Base-by-base conservation (phyloP, 2,113 vertebrate species). In the Pelobates fuscus region DNA sequence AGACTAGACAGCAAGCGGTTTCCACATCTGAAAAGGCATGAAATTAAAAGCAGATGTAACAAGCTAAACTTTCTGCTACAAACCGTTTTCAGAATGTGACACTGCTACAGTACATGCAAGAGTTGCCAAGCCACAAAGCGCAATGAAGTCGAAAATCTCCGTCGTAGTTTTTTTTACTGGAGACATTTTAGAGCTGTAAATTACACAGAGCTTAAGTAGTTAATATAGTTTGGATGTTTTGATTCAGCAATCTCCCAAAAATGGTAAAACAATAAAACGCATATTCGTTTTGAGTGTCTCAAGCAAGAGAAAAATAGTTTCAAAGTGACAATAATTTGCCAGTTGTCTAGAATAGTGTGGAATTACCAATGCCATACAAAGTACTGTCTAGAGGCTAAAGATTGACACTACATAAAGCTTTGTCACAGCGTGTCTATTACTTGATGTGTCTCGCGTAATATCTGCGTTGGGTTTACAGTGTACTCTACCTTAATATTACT, bases 1-100 rank as follows among this genome's bases (percentile, higher is more conserved):
- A 32, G 23, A 18, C 18, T 37, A 70, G 55, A 55, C 57, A 71
- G 43, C 12, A 15, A 71, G 57, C 59, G 55, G 18, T 41, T 59
- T 71, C 44, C 55, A 60, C 24, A 15, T 71, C 37, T 32, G 21
- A 63, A 23, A 54, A 93, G 91, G 91, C 84, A 37, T 80, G 80
- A 88, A 92, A 97, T 95, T 90, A 91, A 93, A 94, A 96, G 91
- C 95, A 98, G 93, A 96, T 97, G 95, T 95, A 89, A 80, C 79
- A 86, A 86, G 83, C 55, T 68, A 81, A 88, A 70, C 52, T 21
- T 80, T 81, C 71, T 67, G 44, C 46, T 79, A 73, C 44, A 62
- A 84, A 87, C 81, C 89, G 81, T 86, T 88, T 92, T 88, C 86
- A 83, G 89, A 92, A 91, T 83, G 83, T 87, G 85, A 89, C 88